Conservation (phyloP, 2,797 vertebrate genomes). For the Hirundo rustica region DNA sequence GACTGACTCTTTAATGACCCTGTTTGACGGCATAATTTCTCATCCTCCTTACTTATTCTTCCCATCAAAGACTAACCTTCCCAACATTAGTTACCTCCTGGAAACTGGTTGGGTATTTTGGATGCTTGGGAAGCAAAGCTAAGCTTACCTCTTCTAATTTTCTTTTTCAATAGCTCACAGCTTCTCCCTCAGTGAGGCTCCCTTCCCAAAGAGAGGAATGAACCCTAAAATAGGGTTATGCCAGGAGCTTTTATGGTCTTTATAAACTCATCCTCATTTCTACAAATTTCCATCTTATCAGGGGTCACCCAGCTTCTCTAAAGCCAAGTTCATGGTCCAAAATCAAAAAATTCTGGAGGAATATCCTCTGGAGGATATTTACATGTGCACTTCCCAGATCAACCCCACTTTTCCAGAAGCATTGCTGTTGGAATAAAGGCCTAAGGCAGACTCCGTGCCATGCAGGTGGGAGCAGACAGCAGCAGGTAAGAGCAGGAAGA, state of each 20-base stretch:
- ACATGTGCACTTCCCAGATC: background rate
- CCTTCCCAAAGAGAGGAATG: background rate
- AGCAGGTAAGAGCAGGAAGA: background rate
- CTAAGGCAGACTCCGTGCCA: accelerated
- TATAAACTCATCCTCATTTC: background rate
- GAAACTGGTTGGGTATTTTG: background rate
- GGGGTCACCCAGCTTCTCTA: background rate
- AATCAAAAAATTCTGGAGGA: background rate
- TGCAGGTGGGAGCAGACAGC: background rate
- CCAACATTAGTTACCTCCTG: background rate
- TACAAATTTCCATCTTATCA: background rate
- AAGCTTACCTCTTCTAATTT: background rate
- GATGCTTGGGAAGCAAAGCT: background rate
- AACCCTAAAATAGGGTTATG: background rate
- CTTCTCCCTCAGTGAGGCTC: background rate
- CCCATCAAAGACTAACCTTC: background rate
- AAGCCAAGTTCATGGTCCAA: background rate
- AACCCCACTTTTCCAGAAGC: background rate
- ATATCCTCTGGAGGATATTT: background rate
- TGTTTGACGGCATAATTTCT: background rate
- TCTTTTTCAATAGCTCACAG: background rate
- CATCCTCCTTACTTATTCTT: background rate
- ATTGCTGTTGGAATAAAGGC: background rate
- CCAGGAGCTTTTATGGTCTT: background rate
- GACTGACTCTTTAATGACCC: background rate